Conservation (phyloP, 2,113 vertebrate genomes). For the Lutjanus erythropterus region DNA sequence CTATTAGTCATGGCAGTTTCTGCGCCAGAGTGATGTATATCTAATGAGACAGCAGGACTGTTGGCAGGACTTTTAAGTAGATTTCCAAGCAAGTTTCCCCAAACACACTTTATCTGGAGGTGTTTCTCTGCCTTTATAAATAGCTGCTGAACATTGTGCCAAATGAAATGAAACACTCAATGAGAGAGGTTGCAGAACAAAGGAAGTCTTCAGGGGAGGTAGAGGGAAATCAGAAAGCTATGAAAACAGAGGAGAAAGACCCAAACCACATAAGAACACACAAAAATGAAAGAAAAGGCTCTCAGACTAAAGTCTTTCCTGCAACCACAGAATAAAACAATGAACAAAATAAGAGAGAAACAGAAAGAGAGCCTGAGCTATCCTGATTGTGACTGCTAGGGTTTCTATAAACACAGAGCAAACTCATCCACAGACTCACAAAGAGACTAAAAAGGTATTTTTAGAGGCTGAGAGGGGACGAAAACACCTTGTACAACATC, state of each 20-base stretch:
- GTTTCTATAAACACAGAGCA: slow-evolving; percentile 13
- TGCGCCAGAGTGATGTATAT: slow-evolving; percentile 29
- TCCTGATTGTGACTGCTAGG: not conserved
- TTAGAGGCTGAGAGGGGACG: slow-evolving; percentile 8
- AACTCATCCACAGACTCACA: not conserved
- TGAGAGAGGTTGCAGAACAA: not conserved
- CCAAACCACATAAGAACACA: not conserved
- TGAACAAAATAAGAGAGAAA: not conserved
- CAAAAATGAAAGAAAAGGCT: not conserved
- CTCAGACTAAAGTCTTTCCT: not conserved
- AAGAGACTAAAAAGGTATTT: not conserved
- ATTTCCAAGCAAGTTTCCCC: slow-evolving; percentile 36
- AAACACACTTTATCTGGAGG: slow-evolving; percentile 43
- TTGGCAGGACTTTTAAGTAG: slow-evolving; percentile 32
- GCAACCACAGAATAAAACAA: not conserved
- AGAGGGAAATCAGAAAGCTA: not conserved
- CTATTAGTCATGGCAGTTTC: slow-evolving; percentile 37
- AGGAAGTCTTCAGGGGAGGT: not conserved
- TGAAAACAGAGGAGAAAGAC: slow-evolving; percentile 10
- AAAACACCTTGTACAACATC: slow-evolving; percentile 18
- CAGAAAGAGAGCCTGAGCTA: not conserved
- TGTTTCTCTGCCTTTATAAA: slow-evolving; percentile 51
- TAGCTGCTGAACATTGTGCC: slow-evolving; percentile 16
- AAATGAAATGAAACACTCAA: slow-evolving; percentile 32
- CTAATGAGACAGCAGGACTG: slow-evolving; percentile 6